Base-by-base conservation (phyloP, 2,113 vertebrate species). In the Paedocypris sp. region DNA sequence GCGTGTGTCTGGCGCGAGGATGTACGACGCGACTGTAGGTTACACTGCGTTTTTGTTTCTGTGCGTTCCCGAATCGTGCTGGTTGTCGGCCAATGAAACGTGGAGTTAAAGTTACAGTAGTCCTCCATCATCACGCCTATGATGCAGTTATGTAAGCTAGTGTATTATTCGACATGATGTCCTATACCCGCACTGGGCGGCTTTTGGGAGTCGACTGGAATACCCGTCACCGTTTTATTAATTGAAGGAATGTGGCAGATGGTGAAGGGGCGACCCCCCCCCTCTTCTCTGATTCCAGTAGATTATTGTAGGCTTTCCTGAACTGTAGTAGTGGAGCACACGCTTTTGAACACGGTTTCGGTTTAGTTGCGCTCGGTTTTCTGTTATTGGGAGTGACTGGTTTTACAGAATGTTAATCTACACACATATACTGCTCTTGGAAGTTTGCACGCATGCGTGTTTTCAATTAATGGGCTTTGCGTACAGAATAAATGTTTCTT, bases 171-270 rank as follows among this genome's bases (percentile, higher is more conserved):
- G 13, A 39, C n/a, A 51, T 9, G 43, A 69, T n/a, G n/a, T n/a
- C n/a, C n/a, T n/a, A n/a, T n/a, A n/a, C n/a, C n/a, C n/a, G n/a
- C n/a, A n/a, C n/a, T n/a, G n/a, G n/a, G n/a, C n/a, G 25, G 15
- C 28, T 38, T 35, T 15, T 22, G 6, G 28, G 9, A 18, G 10
- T 19, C 11, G 26, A 10, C 48, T 28, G 1, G 38, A 26, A 31
- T 36, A 32, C 38, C 12, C 54, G 25, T 29, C 70, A 64, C 48
- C 41, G 69, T 68, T 72, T 68, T 61, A 50, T 59, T 69, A 67
- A 61, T 61, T 59, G 69, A 64, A 58, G 74, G 64, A 56, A 42
- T 76, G 13, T 65, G 43, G 69, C 80, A 78, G 80, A 84, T 82
- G 81, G 72, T 48, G 66, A 25, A 35, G 63, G 54, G 66, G 46